Evolutionary conservation across 2,113 vertebrate species (phyloP).

Genomic region (Vimba vimba): DNA sequence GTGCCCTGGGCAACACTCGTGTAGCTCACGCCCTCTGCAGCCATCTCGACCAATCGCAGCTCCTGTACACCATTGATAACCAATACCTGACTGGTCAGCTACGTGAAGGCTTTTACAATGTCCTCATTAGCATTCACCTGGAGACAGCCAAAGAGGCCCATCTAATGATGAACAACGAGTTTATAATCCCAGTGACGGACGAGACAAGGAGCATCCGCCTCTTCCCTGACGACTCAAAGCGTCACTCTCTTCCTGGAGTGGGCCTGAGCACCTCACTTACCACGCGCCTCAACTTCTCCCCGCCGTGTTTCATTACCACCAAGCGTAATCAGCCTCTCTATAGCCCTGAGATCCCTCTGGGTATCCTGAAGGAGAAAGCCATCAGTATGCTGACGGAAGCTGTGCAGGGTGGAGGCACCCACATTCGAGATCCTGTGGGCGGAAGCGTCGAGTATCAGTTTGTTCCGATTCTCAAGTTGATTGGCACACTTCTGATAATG

Average conservation of each 20-base stretch:
- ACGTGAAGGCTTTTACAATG: conserved; percentile 90
- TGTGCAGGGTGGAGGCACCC: conserved; percentile 86
- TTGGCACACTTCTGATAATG: conserved; percentile 90
- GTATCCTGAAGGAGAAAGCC: conserved; percentile 87
- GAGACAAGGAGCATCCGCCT: conserved; percentile 89
- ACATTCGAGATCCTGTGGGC: conserved; percentile 93
- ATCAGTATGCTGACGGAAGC: conserved; percentile 95
- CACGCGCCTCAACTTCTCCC: conserved; percentile 85
- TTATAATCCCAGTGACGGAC: conserved; percentile 94
- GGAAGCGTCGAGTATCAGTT: conserved; percentile 92
- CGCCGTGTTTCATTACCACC: conserved; percentile 82
- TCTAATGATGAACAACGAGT: conserved; percentile 98
- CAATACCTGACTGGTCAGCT: conserved; percentile 93
- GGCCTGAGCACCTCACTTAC: conserved; percentile 89
- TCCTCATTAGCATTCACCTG: conserved; percentile 96
- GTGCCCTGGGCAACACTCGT: conserved; percentile 92
- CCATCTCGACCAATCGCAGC: conserved; percentile 91
- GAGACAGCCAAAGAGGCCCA: conserved; percentile 90
- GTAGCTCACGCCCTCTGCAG: conserved; percentile 94
- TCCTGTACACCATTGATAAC: conserved; percentile 94
- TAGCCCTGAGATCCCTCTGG: conserved; percentile 91
- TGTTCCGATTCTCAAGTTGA: conserved; percentile 93
- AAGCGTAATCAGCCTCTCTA: conserved; percentile 80
- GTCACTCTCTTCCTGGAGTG: conserved; percentile 90
- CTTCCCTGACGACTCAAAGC: conserved; percentile 87